Evolutionary conservation across 2,888 invertebrate genomes (phyloP), one percentile per base, ranked within the genome.

Genomic region (Spialia ferax): DNA sequence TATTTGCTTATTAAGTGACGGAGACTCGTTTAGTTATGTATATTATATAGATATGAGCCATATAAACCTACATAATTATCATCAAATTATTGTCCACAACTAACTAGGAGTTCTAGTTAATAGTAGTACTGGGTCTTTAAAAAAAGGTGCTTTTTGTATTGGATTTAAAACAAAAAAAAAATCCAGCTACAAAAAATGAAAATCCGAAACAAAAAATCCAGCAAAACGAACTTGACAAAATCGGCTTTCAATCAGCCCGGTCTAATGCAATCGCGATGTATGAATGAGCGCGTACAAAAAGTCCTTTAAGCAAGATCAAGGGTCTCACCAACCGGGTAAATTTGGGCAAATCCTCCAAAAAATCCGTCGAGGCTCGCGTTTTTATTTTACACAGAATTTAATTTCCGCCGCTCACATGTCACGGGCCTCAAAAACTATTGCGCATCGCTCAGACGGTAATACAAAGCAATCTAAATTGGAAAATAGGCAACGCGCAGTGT

Each of bases 401-500:
- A 93, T 91, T 90, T 91, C 89, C 91, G 85, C 78, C 84, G 77
- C 80, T 87, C 84, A 85, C 88, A 83, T 91, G 92, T 91, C 91
- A 85, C 90, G 86, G 77, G 85, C 87, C 84, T 90, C 89, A 91
- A 91, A 92, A 93, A 92, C 93, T 93, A 93, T 93, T 88, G 93
- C 92, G 84, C 93, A 90, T 92, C 91, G 90, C 89, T 91, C 92
- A 91, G 81, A 87, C 91, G 88, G 90, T 93, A 93, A 93, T 93
- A 93, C 93, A 93, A 93, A 93, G 93, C 93, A 92, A 93, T 93
- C 93, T 93, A 93, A 93, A 93, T 93, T 93, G 93, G 93, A 93
- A 93, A 92, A 93, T 93, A 93, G 93, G 93, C 93, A 92, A 89
- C 90, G 92, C 89, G 90, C 92, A 86, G 88, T 93, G 91, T 93